Evolutionary conservation across 2,888 invertebrate species (phyloP).

Genomic region (Dendrolimus pini): DNA sequence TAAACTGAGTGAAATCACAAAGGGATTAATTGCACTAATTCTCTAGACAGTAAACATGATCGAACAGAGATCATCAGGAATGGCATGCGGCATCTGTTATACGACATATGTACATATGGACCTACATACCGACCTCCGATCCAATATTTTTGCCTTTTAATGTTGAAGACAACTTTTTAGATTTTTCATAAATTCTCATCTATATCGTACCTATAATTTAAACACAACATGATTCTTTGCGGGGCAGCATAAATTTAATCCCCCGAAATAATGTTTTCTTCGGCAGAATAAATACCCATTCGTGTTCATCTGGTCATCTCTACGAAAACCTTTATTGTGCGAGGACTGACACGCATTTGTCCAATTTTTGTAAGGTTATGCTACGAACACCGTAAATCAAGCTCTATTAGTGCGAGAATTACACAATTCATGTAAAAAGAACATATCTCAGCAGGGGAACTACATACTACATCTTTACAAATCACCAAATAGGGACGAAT

Average conservation of each 20-base stretch:
- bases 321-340: too few species aligned
- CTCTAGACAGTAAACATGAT: conserved; percentile 30
- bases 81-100: neutral
- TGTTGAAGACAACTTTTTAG: too few species aligned
- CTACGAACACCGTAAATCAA: neutral
- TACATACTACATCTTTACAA: conserved; percentile 40
- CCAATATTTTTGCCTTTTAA: too few species aligned
- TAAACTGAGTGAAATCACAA: conserved; percentile 29
- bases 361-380: too few species aligned
- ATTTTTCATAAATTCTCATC: too few species aligned
- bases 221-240: too few species aligned
- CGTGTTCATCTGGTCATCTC: too few species aligned
- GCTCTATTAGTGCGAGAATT: neutral
- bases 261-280: too few species aligned
- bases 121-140: conserved; percentile 4
- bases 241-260: too few species aligned
- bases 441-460: conserved; percentile 23
- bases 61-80: conserved; percentile 16
- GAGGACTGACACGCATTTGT: too few species aligned
- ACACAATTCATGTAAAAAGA: conserved; percentile 19
- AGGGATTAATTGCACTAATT: conserved; percentile 34
- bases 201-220: too few species aligned
- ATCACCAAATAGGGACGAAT: conserved; percentile 59
- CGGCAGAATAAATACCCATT: too few species aligned
- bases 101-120: conserved; percentile 2